These are phyloP conservation scores for Acromyrmex charruanus DNA, from an alignment of 1,140 invertebrate genomes.

Conservation along the genomic window DNA sequence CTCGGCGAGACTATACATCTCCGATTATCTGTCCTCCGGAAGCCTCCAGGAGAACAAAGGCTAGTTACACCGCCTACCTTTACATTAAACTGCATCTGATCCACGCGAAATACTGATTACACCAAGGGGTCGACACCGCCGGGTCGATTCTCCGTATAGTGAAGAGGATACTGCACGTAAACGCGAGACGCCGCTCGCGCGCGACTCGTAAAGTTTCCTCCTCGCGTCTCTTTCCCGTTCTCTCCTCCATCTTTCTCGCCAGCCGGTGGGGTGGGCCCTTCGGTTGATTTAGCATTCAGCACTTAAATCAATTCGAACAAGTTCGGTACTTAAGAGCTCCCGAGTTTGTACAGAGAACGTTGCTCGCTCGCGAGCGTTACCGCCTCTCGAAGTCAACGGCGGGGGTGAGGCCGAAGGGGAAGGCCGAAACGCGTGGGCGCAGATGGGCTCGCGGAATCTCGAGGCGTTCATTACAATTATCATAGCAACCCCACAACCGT, in stretches of 20 bases:
- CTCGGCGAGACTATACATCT: conserved; percentile 64
- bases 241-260: conserved; percentile 3
- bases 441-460: conserved; percentile 85
- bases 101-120: conserved; percentile 74
- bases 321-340: conserved; percentile 86
- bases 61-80: conserved; percentile 65
- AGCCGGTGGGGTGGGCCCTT: conserved; percentile 74
- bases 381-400: conserved; percentile 75
- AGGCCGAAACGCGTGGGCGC: conserved; percentile 77
- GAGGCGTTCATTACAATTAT: conserved; percentile 86
- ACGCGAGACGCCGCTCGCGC: conserved; percentile 52
- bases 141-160: conserved; percentile 45
- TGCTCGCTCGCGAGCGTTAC: conserved; percentile 72
- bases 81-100: conserved; percentile 70
- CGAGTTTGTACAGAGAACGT: conserved; percentile 81
- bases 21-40: conserved; percentile 65
- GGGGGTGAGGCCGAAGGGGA: conserved; percentile 1
- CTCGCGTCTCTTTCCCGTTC: conserved; percentile 45
- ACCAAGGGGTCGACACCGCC: conserved; percentile 58
- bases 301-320: conserved; percentile 87
- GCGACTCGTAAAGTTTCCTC: conserved; percentile 75
- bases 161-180: conserved; percentile 63
- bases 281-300: conserved; percentile 87
- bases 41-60: conserved; percentile 62
- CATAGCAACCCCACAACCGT: conserved; percentile 83